Evolutionary conservation across 2,113 vertebrate genomes (phyloP), one percentile per base, ranked within the genome.

Genomic region (Podarcis raffonei): DNA sequence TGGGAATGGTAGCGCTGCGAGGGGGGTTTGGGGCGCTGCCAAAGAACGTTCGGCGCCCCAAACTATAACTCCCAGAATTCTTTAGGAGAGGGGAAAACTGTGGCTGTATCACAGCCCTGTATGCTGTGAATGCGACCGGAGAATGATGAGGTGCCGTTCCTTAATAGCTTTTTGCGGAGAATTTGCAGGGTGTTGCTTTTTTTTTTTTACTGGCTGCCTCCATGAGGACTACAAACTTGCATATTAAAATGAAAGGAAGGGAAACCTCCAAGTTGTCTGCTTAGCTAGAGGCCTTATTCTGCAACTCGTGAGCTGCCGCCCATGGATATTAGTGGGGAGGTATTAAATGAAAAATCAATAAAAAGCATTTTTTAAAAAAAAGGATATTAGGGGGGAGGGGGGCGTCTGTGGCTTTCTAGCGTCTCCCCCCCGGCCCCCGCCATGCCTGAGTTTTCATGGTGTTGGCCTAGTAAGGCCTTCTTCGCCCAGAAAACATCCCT

Each of bases 351-450:
- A 42, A 42, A 42, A 42, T 1, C 6, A 42, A 42, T 7, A 42
- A 42, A 42, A 42, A 42, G 6, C 42, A 7, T 42, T 42, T 42
- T 42, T 42, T 42, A 8, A 7, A 7, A 42, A 42, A 42, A 42
- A 42, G 8, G 22, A 65, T 66, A 6, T n/a, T 37, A 8, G 13
- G 23, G 27, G 15, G 30, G 9, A 6, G 48, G 5, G 13, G 71
- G 27, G 78, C 1, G 15, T 3, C 48, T 3, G 2, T 59, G 15
- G 2, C 35, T n/a, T 39, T 37, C 66, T 13, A 18, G 6, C 22
- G 2, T 6, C 4, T 3, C 1, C 4, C 42, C 57, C 3, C 8
- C 3, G 32, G 1, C 42, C 15, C 35, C 20, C 7, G 6, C 12
- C 23, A n/a, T n/a, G 13, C 22, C 27, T 4, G 18, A 2, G 1